Evolutionary conservation across 2,113 vertebrate species (phyloP), one percentile per base, ranked within the genome.

Genomic region (Acinonyx jubatus): DNA sequence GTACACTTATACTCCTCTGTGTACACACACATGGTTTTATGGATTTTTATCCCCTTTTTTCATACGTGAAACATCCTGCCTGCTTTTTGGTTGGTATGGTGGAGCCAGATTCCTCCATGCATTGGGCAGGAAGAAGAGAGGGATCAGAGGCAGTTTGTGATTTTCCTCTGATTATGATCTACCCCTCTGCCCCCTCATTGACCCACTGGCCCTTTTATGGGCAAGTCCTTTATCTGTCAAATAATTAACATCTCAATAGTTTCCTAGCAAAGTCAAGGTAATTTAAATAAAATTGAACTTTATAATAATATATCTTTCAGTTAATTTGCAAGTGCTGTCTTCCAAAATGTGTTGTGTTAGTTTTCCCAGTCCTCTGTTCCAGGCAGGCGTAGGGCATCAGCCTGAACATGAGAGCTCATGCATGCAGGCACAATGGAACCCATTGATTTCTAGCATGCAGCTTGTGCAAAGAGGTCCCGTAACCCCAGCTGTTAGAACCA

Each of bases 1-100:
- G 98, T 82, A 97, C 65, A 97, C 92, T 98, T 98, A 94, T 45
- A 97, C 96, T 98, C 97, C 97, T 98, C 98, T 98, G 98, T 98
- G 98, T 98, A 98, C 97, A 98, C 52, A 97, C 98, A 98, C 4
- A 33, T 36, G 85, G 18, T 97, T 97, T 96, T 87, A 88, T 92
- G 87, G 61, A 97, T 95, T 97, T 95, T 94, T 88, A 98, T 96
- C 27, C 86, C 76, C 92, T 97, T 96, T 97, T 99, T 97, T 98
- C 74, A 41, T 97, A 90, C 45, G 92, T 95, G 41, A 94, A 98
- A 96, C 95, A 96, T 98, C 78, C 97, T 96, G 91, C 96, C 76
- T 96, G 65, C 38, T 97, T 87, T 98, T 97, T 91, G 93, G 76
- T 84, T 45, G 65, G 38, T 89, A 11, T 96, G 84, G 48, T 83